Percentiles rank a stretch among this genome's conserved stretches.
Conservation (phyloP, 2,113 vertebrate species). For the Montifringilla adamsi region DNA sequence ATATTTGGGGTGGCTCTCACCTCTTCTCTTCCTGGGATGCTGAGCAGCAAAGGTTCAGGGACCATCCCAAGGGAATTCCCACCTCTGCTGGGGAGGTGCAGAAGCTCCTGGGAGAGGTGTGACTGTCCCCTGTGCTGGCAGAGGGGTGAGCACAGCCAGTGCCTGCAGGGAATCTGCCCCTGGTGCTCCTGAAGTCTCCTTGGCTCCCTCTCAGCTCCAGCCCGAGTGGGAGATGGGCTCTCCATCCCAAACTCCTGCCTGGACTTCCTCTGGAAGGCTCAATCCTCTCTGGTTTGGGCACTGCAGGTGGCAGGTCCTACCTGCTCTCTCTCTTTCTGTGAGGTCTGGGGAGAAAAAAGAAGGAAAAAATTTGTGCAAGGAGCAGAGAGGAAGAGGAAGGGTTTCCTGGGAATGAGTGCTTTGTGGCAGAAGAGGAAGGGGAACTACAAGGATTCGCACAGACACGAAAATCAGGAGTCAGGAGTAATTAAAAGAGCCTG, state of each 20-base stretch:
- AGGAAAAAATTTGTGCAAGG: background rate
- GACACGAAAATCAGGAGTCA: background rate
- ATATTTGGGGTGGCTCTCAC: accelerated
- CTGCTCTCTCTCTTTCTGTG: accelerated
- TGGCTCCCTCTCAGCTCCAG: background rate
- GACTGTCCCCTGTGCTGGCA: background rate
- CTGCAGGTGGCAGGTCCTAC: background rate
- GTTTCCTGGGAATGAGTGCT: background rate
- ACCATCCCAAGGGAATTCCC: background rate
- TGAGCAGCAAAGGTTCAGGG: background rate
- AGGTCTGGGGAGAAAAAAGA: accelerated
- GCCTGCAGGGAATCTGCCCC: background rate
- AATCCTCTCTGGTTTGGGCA: background rate
- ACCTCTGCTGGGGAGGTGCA: accelerated
- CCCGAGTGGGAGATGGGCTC: background rate
- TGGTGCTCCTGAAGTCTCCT: background rate
- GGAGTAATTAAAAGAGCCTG: conserved; percentile 19
- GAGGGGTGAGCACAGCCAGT: background rate
- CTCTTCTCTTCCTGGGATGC: accelerated
- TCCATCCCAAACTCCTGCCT: background rate
- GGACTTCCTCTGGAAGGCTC: background rate
- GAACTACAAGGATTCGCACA: background rate
- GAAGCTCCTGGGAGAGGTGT: background rate
- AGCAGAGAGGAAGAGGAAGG: background rate
- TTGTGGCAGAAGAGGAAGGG: background rate